phyloP scores from a whole-genome alignment of 2,888 invertebrate genomes.

The Polydrusus pterygomalis region DNA sequence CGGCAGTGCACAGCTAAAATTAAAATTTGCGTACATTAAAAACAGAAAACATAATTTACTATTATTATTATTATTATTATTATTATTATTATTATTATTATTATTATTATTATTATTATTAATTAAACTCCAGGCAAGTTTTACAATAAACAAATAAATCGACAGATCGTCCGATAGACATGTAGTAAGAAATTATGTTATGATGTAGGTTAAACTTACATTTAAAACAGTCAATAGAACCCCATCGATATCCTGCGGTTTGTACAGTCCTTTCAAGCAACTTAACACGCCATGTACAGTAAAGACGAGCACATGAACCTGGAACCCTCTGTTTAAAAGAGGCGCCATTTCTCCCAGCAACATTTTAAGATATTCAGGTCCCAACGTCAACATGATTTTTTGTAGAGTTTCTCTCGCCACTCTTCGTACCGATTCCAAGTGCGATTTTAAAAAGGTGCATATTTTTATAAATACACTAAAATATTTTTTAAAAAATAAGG shows the following conservation, averaged over 20 bases:
- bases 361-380: slow-evolving; percentile 85
- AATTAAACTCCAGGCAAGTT: too few relatives aligned
- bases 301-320: slow-evolving; percentile 93
- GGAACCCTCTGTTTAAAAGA: slow-evolving; percentile 90
- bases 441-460: slow-evolving; percentile 92
- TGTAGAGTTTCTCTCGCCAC: slow-evolving; percentile 93
- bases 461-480: slow-evolving; percentile 88
- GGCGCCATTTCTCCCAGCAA: slow-evolving; percentile 88
- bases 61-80: too few relatives aligned
- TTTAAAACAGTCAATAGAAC: slow-evolving; percentile 86
- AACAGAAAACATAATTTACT: background rate
- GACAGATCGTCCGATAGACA: too few relatives aligned
- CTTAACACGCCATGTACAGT: slow-evolving; percentile 90
- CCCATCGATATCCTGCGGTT: slow-evolving; percentile 85
- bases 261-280: slow-evolving; percentile 81
- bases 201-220: slow-evolving; percentile 70
- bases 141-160: too few relatives aligned
- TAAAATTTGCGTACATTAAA: background rate
- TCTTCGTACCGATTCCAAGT: slow-evolving; percentile 89
- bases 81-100: too few relatives aligned
- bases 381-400: slow-evolving; percentile 90
- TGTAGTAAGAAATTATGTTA: too few relatives aligned
- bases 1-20: slow-evolving; percentile 83
- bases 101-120: too few relatives aligned
- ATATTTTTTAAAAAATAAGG: slow-evolving; percentile 16